Evolutionary conservation across 2,888 invertebrate species (phyloP).

Genomic region (Agonopterix subpropinquella): DNA sequence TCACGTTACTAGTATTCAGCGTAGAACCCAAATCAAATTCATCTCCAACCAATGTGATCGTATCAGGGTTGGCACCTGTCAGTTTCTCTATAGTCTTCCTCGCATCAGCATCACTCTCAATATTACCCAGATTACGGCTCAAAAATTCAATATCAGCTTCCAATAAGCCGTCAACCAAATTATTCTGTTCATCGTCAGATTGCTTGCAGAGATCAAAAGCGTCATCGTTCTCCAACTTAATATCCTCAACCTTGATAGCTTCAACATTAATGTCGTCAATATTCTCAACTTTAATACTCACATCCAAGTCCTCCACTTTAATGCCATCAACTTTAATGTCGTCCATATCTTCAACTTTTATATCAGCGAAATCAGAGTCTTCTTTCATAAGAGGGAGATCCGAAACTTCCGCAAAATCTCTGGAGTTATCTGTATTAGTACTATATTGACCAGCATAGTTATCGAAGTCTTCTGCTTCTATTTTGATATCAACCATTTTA

Average conservation of each 20-base stretch:
- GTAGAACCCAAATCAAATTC: constrained; percentile 69
- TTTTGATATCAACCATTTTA: constrained; percentile 56
- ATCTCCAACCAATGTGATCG: constrained; percentile 63
- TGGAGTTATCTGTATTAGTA: constrained; percentile 45
- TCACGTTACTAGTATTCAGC: constrained; percentile 58
- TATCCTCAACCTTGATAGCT: constrained; percentile 60
- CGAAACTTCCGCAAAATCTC: constrained; percentile 47
- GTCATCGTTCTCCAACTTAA: constrained; percentile 61
- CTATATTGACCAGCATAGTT: constrained; percentile 59
- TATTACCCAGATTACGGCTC: constrained; percentile 65
- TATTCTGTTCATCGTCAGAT: constrained; percentile 47
- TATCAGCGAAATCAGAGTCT: constrained; percentile 60
- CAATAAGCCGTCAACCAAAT: constrained; percentile 61
- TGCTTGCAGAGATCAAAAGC: constrained; percentile 54
- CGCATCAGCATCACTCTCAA: constrained; percentile 69
- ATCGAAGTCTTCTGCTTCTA: constrained; percentile 46
- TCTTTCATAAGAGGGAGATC: constrained; percentile 52
- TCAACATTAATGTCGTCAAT: constrained; percentile 57
- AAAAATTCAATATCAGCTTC: constrained; percentile 71
- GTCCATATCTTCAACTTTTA: constrained; percentile 67
- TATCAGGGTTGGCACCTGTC: constrained; percentile 66
- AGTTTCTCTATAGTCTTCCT: constrained; percentile 70
- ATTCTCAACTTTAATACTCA: constrained; percentile 57
- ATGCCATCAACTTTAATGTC: constrained; percentile 65
- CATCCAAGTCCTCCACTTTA: constrained; percentile 59